Base-by-base conservation (phyloP, 2,888 invertebrate genomes). In the Callyntrura guangdongensis region DNA sequence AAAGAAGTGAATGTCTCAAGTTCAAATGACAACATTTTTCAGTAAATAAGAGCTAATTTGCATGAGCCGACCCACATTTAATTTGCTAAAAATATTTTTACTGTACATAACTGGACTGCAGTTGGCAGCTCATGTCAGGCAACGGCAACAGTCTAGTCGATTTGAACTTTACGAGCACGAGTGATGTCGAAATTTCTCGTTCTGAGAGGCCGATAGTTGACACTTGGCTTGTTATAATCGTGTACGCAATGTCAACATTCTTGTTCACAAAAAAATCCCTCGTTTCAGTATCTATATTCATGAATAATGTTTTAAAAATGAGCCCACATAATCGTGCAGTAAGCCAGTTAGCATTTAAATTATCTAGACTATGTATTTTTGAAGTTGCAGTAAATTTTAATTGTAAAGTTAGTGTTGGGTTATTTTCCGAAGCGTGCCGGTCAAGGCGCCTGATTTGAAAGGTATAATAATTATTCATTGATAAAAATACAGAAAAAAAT, bases 81-180 rank as follows among this genome's bases (percentile, higher is more conserved):
- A 69, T 36, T 36, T 69, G 69, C 8, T 69, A 11, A 36, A 69
- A 69, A 61, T 61, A 36, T 69, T 27, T 69, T 69, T 69, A 14
- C 20, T 69, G 12, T 12, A 12, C 53, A 53, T n/a, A 69, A 69
- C 69, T 69, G 69, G 69, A 69, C 22, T 17, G 17, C 17, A 6
- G 59, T n/a, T 59, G 14, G 6, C 17, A 59, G 14, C 59, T 17
- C 6, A 17, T 17, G 17, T 6, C 6, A 14, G n/a, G 6, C 17
- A 17, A n/a, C 6, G 59, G 59, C 59, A 59, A 14, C 17, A n/a
- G 59, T n/a, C n/a, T 9, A 53, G 2, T 53, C n/a, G 53, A 53
- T 53, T 1, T 2, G 11, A 53, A 53, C n/a, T 53, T 53, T 53
- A 53, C 53, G 53, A 53, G 53, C 53, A 53, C 53, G 53, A 53